Conservation (phyloP, 2,797 vertebrate genomes). For the Crax fasciolata region DNA sequence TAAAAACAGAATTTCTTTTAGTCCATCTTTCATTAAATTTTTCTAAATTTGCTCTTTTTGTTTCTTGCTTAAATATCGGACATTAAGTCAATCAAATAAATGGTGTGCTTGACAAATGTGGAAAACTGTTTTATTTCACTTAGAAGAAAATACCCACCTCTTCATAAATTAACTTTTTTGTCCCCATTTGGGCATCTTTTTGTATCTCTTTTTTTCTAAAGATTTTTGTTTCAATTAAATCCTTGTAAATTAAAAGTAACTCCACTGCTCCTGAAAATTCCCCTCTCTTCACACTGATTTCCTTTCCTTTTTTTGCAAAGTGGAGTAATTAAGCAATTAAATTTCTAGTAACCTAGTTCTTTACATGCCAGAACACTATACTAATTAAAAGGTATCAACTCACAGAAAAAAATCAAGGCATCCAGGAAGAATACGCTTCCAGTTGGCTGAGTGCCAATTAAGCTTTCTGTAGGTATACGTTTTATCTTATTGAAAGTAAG, state of each 20-base stretch:
- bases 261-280: background rate
- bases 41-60: background rate
- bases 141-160: background rate
- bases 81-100: background rate
- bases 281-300: background rate
- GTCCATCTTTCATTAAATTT: background rate
- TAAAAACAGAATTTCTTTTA: background rate
- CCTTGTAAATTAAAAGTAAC: background rate
- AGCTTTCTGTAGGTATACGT: background rate
- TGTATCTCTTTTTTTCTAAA: background rate
- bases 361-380: background rate
- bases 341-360: background rate
- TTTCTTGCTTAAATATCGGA: background rate
- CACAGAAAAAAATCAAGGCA: background rate
- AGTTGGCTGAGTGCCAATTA: background rate
- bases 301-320: background rate
- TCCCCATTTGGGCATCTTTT: background rate
- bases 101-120: accelerated
- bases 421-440: background rate
- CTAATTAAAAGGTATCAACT: background rate
- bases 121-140: background rate
- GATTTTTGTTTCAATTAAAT: background rate
- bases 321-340: background rate
- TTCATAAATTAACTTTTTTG: background rate
- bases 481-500: background rate